Percentiles rank a stretch among this genome's conserved stretches.
phyloP scores from a whole-genome alignment of 2,797 vertebrate genomes.

The Vespertilio murinus region DNA sequence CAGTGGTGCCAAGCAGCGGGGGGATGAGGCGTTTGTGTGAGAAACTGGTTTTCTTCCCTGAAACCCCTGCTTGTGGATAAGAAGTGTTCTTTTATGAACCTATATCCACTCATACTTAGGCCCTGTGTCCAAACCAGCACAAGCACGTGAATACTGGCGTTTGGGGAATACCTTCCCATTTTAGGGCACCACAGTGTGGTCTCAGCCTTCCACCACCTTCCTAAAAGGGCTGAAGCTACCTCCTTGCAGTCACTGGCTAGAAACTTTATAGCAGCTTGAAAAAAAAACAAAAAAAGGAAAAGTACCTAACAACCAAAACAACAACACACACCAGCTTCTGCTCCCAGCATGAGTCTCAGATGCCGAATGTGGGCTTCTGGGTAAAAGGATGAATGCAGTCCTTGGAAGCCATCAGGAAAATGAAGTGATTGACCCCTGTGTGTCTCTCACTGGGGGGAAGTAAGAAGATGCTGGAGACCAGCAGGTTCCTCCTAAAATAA shows the following conservation, averaged over 20 bases:
- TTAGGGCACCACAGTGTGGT: not conserved
- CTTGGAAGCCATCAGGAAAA: slow-evolving; percentile 17
- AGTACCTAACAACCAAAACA: not conserved
- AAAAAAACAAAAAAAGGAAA: not conserved
- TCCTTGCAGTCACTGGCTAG: not conserved
- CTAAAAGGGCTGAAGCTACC: not conserved
- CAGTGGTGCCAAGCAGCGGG: not conserved
- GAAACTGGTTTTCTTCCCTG: not conserved
- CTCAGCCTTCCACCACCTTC: not conserved
- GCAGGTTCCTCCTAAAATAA: slow-evolving; percentile 27
- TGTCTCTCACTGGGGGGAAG: slow-evolving; percentile 18
- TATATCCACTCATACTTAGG: not conserved
- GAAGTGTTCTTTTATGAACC: not conserved
- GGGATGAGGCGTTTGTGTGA: not conserved
- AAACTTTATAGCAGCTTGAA: not conserved
- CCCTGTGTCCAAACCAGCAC: not conserved
- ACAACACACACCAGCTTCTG: not conserved
- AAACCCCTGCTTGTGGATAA: not conserved
- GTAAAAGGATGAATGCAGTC: not conserved
- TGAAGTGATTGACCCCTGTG: slow-evolving; percentile 24
- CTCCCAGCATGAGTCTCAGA: not conserved
- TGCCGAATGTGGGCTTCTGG: not conserved
- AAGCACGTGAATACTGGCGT: not conserved
- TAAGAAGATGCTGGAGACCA: not conserved
- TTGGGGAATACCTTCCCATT: not conserved